These are phyloP conservation scores for Falco cherrug DNA, from an alignment of 2,797 vertebrate species.

Conservation along the genomic window DNA sequence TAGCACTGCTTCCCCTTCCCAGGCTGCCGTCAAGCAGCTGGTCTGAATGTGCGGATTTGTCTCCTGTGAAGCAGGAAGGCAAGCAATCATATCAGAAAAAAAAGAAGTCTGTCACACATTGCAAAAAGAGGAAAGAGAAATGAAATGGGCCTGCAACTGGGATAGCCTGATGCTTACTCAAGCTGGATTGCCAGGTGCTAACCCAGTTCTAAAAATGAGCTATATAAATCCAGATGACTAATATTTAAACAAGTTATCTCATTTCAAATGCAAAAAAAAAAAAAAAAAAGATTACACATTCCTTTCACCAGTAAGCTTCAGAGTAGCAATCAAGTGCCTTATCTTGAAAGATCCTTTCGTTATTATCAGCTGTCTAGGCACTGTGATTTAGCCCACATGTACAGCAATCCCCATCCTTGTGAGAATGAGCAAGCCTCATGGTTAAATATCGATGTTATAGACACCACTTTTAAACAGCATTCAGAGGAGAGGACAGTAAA, in stretches of 20 bases:
- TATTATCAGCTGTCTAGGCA: slow-evolving; percentile 33
- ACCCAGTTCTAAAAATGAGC: slow-evolving; percentile 25
- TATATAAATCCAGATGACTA: slow-evolving; percentile 38
- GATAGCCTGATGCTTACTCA: slow-evolving; percentile 18
- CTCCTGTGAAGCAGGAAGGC: not conserved
- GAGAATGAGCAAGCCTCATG: not conserved
- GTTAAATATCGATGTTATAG: slow-evolving; percentile 54
- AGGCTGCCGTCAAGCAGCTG: not conserved
- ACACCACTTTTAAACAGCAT: not conserved
- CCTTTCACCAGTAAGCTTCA: slow-evolving; percentile 11
- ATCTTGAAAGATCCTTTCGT: slow-evolving; percentile 34
- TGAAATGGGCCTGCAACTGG: not conserved
- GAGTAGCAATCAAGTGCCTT: slow-evolving; percentile 28
- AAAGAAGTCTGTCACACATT: not conserved
- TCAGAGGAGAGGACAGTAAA: not conserved
- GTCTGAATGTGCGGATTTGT: not conserved
- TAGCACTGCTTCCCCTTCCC: not conserved
- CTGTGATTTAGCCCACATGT: slow-evolving; percentile 9
- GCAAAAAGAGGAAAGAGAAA: not conserved
- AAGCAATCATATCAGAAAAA: not conserved
- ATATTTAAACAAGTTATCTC: slow-evolving; percentile 41
- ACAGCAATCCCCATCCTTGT: slow-evolving; percentile 5
- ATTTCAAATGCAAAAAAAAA: slow-evolving; percentile 28
- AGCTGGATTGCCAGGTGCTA: slow-evolving; percentile 40
- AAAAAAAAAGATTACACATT: slow-evolving; percentile 19